A percentile compares a stretch with the other conserved stretches of the same genome.
Evolutionary conservation across 2,797 vertebrate species (phyloP).

Genomic region (Acipenser oxyrinchus): DNA sequence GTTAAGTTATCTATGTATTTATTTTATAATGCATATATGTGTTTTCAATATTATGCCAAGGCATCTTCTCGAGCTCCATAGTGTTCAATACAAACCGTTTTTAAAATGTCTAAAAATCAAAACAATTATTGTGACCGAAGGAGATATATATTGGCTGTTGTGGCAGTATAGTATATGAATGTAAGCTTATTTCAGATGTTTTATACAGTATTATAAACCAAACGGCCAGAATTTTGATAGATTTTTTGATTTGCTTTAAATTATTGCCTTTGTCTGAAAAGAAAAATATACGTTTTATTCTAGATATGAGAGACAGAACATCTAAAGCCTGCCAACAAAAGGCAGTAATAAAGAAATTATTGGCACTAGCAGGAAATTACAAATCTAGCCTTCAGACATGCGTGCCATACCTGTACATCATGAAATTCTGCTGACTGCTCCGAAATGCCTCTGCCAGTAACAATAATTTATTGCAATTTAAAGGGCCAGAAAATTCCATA

Average conservation of each 20-base stretch:
- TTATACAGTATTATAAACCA: constrained; percentile 38
- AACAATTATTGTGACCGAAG: too few relatives aligned
- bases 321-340: constrained; percentile 38
- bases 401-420: constrained; percentile 42
- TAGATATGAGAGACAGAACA: constrained; percentile 49
- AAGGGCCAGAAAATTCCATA: constrained; percentile 25
- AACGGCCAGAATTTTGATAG: neutral
- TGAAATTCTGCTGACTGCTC: constrained; percentile 43
- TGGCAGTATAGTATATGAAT: constrained; percentile 45
- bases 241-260: constrained; percentile 49
- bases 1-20: too few relatives aligned
- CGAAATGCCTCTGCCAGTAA: constrained; percentile 47
- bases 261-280: constrained; percentile 47
- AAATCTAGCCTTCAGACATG: constrained; percentile 44
- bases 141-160: constrained; percentile 53
- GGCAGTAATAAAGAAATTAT: constrained; percentile 37
- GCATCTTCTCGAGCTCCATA: too few relatives aligned
- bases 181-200: constrained; percentile 43
- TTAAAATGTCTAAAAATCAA: too few relatives aligned
- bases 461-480: constrained; percentile 41
- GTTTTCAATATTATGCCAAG: too few relatives aligned
- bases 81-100: too few relatives aligned
- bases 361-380: constrained; percentile 54
- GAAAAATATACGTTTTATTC: constrained; percentile 55
- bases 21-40: too few relatives aligned